Base-by-base conservation (phyloP, 2,888 invertebrate species). In the Lordiphosa fenestrarum region DNA sequence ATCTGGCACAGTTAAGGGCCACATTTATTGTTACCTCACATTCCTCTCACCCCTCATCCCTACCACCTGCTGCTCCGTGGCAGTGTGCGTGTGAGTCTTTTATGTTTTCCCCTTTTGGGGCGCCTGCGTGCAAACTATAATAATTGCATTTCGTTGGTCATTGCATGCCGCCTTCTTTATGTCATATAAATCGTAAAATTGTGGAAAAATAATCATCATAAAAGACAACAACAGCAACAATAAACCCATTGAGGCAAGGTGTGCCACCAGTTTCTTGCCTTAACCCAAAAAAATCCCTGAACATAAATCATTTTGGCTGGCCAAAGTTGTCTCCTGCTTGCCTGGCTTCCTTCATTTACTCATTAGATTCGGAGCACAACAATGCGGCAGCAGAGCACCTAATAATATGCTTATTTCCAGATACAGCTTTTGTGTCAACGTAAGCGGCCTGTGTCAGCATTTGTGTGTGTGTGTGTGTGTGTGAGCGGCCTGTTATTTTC, bases 381-480 rank as follows among this genome's bases (percentile, higher is more conserved):
- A 19, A 19, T 19, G 19, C 19, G 19, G 3, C 19, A 19, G 19
- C 19, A 19, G 19, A 19, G 19, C 19, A 76, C 76, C 77, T 77
- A 78, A 78, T 81, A 78, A 74, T 81, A 78, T 78, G 82, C 77
- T 78, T 78, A 78, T 77, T 78, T 78, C 59, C 50, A 65, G 57
- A 77, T 70, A 72, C 74, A 81, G 77, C 77, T 81, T 81, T 74
- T 81, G 81, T 77, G 76, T 76, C 81, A 72, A 74, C 66, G 59
- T 12, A 54, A 58, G 60, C 47, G 42, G 53, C 38, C 38, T 33
- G 38, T 33, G n/a, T 12, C 7, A 9, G n/a, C 40, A 19, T 10
- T n/a, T 41, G 21, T 39, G 15, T 41, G 6, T 25, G 3, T 41
- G 10, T 25, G 13, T 30, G 44, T 33, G 15, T 42, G 30, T 40